phyloP scores from a whole-genome alignment of 1,140 invertebrate species.

The Lanistes nyassanus region DNA sequence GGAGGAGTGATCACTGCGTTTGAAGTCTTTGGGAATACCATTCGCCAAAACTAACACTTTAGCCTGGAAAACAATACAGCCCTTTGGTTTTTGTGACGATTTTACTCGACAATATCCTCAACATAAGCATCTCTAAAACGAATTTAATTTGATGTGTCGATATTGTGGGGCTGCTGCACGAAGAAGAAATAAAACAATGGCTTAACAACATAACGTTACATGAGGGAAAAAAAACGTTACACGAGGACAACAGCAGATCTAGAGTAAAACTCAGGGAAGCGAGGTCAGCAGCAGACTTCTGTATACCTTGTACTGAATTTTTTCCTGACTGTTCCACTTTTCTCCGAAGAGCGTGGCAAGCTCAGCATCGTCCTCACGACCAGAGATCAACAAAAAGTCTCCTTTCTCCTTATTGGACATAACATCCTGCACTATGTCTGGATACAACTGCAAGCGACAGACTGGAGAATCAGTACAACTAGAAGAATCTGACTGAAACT shows the following conservation, averaged over 20 bases:
- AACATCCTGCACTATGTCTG: neutral
- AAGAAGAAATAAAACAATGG: too few species aligned
- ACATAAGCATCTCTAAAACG: too few species aligned
- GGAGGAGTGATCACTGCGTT: neutral
- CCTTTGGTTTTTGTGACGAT: too few species aligned
- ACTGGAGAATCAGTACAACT: neutral
- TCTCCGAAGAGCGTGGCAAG: neutral
- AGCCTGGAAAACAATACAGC: too few species aligned
- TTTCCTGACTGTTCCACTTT: neutral
- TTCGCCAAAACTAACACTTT: neutral
- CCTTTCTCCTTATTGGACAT: neutral
- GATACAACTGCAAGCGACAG: neutral
- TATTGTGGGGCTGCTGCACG: too few species aligned
- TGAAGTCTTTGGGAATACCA: neutral
- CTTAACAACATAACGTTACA: too few species aligned
- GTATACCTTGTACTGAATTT: conserved; percentile 13
- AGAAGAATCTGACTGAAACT: neutral
- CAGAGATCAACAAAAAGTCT: conserved; percentile 13
- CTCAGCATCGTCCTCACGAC: neutral
- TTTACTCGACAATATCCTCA: too few species aligned
- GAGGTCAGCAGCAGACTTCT: neutral
- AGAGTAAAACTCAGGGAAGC: too few species aligned
- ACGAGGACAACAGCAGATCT: too few species aligned
- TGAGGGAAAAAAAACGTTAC: too few species aligned
- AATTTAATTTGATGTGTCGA: too few species aligned